Percentiles rank a stretch among this genome's conserved stretches.
phyloP scores from a whole-genome alignment of 2,888 invertebrate genomes.

The Nephrocerus scutellatus region DNA sequence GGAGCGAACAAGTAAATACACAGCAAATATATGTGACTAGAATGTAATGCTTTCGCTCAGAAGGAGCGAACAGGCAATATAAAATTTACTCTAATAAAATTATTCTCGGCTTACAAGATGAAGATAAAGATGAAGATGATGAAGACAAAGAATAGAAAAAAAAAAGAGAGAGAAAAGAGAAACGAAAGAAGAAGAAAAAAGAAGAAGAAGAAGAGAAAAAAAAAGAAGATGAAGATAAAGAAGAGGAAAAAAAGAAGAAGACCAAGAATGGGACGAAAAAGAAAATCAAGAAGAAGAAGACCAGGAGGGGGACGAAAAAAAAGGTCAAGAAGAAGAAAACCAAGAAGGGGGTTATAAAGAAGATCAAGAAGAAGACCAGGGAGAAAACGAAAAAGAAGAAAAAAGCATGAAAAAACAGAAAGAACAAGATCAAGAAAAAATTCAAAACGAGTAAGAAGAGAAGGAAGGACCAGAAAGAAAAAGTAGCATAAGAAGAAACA shows the following conservation, averaged over 20 bases:
- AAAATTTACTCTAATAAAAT: too few relatives aligned
- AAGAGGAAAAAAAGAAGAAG: neutral
- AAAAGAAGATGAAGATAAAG: neutral
- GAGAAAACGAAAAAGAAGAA: neutral
- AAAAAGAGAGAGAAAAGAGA: neutral
- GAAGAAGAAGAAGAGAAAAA: neutral
- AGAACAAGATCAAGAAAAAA: neutral
- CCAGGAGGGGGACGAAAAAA: neutral
- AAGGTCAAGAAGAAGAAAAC: neutral
- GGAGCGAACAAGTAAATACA: too few relatives aligned
- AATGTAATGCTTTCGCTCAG: too few relatives aligned
- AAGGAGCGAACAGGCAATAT: too few relatives aligned
- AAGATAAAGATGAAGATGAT: too few relatives aligned
- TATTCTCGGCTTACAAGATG: too few relatives aligned
- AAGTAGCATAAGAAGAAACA: neutral
- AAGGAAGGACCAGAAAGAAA: neutral
- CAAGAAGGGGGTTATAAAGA: neutral
- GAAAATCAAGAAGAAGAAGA: neutral
- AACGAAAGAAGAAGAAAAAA: neutral
- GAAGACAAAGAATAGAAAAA: too few relatives aligned
- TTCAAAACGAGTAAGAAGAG: neutral
- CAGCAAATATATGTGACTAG: too few relatives aligned
- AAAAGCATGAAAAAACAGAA: neutral
- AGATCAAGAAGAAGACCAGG: neutral
- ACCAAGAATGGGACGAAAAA: neutral